phyloP scores from a whole-genome alignment of 2,888 invertebrate species.

The Eremobia ochroleuca region DNA sequence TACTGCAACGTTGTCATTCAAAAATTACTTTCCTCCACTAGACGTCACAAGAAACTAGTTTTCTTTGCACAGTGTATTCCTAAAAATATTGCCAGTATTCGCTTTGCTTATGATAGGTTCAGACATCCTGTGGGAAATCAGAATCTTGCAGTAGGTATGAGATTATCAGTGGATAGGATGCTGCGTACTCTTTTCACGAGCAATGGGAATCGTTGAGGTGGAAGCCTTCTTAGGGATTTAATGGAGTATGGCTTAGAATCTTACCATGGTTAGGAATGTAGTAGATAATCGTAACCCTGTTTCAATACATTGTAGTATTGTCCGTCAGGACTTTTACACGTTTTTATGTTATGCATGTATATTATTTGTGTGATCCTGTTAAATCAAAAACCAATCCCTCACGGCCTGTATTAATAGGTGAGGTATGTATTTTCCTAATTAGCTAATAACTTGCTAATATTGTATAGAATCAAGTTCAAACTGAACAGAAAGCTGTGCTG shows the following conservation, averaged over 20 bases:
- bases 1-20: neutral
- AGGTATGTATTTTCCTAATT: too few species aligned
- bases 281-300: neutral
- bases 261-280: neutral
- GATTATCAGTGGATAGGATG: constrained; percentile 51
- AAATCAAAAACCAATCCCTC: too few species aligned
- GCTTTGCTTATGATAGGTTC: constrained; percentile 19
- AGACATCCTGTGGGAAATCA: constrained; percentile 54
- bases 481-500: too few species aligned
- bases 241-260: neutral
- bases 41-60: neutral
- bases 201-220: constrained; percentile 38
- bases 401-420: too few species aligned
- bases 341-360: neutral
- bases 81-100: constrained; percentile 38
- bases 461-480: too few species aligned
- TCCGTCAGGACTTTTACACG: neutral
- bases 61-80: constrained; percentile 1
- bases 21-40: neutral
- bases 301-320: neutral
- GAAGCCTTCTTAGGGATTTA: neutral
- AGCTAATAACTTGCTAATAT: too few species aligned
- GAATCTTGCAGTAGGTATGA: constrained; percentile 37
- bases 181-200: constrained; percentile 41
- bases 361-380: too few species aligned